Evolutionary conservation across 92 coral and sea anemone species (phyloP).

Genomic region (Bergia puertoricense): DNA sequence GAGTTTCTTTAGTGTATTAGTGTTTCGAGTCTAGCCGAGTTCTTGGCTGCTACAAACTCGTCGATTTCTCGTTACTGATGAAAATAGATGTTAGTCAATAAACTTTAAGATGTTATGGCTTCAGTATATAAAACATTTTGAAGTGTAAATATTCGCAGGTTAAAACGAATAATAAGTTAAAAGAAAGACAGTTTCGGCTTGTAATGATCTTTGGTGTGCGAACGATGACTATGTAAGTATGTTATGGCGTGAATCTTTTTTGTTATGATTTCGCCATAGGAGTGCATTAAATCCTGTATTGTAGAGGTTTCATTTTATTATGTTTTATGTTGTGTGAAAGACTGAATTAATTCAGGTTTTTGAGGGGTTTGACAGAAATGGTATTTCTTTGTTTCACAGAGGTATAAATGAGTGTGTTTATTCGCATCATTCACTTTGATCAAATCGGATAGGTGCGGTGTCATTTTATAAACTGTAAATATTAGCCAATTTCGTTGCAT

Average conservation of each 20-base stretch:
- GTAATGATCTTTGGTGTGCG: background rate
- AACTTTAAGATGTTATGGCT: constrained; percentile 16
- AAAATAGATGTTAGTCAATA: background rate
- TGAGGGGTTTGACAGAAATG: background rate
- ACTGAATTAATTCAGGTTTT: constrained; percentile 6
- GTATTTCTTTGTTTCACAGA: background rate
- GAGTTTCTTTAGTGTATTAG: background rate
- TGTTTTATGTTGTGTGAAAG: background rate
- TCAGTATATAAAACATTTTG: background rate
- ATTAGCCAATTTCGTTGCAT: constrained; percentile 24
- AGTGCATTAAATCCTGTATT: constrained; percentile 31
- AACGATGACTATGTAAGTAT: background rate
- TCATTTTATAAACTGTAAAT: constrained; percentile 9
- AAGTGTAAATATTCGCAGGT: constrained; percentile 15
- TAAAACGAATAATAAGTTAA: background rate
- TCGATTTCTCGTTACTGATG: constrained; percentile 19
- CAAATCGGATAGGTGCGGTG: constrained; percentile 40
- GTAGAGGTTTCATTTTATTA: constrained; percentile 36
- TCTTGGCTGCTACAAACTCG: constrained; percentile 13
- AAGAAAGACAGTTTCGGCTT: background rate
- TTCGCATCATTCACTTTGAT: constrained; percentile 1
- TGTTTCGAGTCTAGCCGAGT: background rate
- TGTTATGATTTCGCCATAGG: constrained; percentile 26
- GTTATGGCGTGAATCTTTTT: constrained; percentile 29
- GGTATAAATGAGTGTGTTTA: background rate